A percentile compares a stretch with the other conserved stretches of the same genome.
Evolutionary conservation across 2,797 vertebrate genomes (phyloP).

Genomic region (Hydrocynus forskahlii): DNA sequence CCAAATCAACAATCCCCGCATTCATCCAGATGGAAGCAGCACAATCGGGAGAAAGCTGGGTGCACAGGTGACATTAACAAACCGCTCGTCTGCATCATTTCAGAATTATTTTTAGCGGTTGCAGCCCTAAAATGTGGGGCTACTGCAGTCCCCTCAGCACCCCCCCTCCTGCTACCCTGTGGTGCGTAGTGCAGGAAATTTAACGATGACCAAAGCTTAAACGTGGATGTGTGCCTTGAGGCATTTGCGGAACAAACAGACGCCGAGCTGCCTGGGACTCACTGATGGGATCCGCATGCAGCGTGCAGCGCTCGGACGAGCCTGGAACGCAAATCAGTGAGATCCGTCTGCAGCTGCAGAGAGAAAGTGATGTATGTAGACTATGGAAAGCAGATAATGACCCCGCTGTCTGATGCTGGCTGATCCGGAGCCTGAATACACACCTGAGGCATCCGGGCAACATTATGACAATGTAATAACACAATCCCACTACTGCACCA

Average conservation of each 20-base stretch:
- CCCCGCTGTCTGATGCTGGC: constrained; percentile 1
- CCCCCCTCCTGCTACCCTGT: neutral
- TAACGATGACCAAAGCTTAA: constrained; percentile 43
- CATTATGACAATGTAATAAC: neutral
- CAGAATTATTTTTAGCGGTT: neutral
- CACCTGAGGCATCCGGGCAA: neutral
- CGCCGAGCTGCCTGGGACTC: neutral
- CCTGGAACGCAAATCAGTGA: neutral
- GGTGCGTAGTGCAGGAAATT: constrained; percentile 28
- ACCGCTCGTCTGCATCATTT: neutral
- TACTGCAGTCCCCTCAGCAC: neutral
- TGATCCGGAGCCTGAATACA: neutral
- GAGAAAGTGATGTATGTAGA: neutral
- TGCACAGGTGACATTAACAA: neutral
- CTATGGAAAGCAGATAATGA: neutral
- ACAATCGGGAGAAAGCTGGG: neutral
- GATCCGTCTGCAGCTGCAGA: neutral
- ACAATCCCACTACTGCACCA: neutral
- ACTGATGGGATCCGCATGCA: neutral
- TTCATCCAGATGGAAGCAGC: constrained; percentile 50
- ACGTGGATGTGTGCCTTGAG: neutral
- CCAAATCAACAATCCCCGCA: constrained; percentile 68
- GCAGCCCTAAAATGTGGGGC: neutral
- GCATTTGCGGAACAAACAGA: neutral
- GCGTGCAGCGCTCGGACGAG: neutral